Evolutionary conservation across 2,888 invertebrate species (phyloP).

Genomic region (Trypoxylon attenuatum): DNA sequence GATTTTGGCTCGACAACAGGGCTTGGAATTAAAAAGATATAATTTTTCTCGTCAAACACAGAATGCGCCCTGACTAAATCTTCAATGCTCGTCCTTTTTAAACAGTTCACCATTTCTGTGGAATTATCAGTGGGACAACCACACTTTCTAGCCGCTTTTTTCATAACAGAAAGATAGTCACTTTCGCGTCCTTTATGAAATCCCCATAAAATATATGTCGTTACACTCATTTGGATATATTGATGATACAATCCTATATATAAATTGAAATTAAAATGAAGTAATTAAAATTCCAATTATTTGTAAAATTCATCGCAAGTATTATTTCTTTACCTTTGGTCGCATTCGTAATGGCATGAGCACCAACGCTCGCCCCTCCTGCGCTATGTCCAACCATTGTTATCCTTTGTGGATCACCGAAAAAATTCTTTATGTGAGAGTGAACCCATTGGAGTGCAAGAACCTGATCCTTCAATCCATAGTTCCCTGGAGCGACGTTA

Average conservation of each 20-base stretch:
- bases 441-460: constrained; percentile 51
- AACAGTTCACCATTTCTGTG: constrained; percentile 78
- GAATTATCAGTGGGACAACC: constrained; percentile 78
- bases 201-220: constrained; percentile 29
- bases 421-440: constrained; percentile 42
- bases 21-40: too few relatives aligned
- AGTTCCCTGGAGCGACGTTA: constrained; percentile 49
- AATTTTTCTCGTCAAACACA: neutral
- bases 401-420: constrained; percentile 45
- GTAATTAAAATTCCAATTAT: neutral
- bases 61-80: neutral
- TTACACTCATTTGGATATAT: constrained; percentile 51
- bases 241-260: constrained; percentile 46
- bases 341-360: constrained; percentile 74
- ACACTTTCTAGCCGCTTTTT: constrained; percentile 61
- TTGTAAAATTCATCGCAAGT: neutral
- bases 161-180: constrained; percentile 10
- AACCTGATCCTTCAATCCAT: constrained; percentile 54
- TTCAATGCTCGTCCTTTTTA: constrained; percentile 67
- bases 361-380: constrained; percentile 83
- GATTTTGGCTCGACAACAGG: neutral
- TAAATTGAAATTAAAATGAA: neutral
- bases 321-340: neutral
- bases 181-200: constrained; percentile 17
- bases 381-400: constrained; percentile 78